Base-by-base conservation (phyloP, 2,888 invertebrate species). In the Cephonodes hylas region DNA sequence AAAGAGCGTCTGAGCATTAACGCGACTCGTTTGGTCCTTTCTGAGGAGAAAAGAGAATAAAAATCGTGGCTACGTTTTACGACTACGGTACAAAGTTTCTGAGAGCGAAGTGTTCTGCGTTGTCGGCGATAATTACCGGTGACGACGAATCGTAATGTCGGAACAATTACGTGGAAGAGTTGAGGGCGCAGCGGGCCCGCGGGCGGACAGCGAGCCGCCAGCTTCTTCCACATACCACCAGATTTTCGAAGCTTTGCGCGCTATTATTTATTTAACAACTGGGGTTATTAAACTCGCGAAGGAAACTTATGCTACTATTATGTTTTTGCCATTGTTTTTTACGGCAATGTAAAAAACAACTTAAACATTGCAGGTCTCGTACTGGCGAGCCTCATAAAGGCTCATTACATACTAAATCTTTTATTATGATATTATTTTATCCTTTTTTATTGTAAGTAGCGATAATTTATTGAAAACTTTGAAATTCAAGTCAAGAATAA, bases 161-260 rank as follows among this genome's bases (percentile, higher is more conserved):
- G 76, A 83, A 85, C 81, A 85, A 86, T 85, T 85, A 86, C 82
- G 64, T 73, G 71, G 75, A 74, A 79, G 73, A 79, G 68, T 62
- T 70, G 69, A 58, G 64, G 64, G 48, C 25, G 34, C 31, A 34
- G 20, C 8, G 4, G 60, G 38, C 48, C 63, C 42, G 63, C 46
- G 60, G 6, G 63, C 56, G 62, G 58, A 22, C 27, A 68, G 69
- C 68, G 64, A 38, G 31, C 15, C 27, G 27, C 18, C 53, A 31
- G 27, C 18, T 18, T 18, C 10, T 31, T 31, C 2, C 31, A 3
- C n/a, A n/a, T 10, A 10, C 18, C 18, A 31, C 53, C 3, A 31
- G 10, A 27, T 10, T 18, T 31, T 27, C 27, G 25, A 58, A 23
- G 25, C 42, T 58, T 15, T 25, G 58, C 18, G 25, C 20, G 27